phyloP scores from a whole-genome alignment of 2,113 vertebrate genomes.

The Chloebia gouldiae region DNA sequence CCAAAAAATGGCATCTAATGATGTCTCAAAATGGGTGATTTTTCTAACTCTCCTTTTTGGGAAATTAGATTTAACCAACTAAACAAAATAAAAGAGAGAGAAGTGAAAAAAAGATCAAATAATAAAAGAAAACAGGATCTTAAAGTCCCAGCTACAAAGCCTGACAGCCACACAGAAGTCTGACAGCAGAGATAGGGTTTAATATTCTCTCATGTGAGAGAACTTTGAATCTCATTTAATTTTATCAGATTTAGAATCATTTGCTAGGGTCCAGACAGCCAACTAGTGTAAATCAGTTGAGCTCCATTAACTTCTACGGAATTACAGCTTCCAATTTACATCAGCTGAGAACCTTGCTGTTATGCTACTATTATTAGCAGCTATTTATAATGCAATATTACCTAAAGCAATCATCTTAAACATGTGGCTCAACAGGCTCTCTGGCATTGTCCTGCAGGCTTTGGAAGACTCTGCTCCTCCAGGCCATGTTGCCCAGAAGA shows the following conservation, averaged over 20 bases:
- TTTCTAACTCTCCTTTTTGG: neutral
- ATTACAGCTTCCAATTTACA: slow-evolving; percentile 65
- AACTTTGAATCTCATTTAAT: slow-evolving; percentile 66
- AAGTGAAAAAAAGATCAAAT: slow-evolving; percentile 35
- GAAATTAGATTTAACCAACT: neutral
- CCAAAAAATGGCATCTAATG: slow-evolving; percentile 15
- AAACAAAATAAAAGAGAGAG: slow-evolving; percentile 1
- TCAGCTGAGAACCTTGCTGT: slow-evolving; percentile 56
- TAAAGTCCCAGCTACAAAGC: slow-evolving; percentile 30
- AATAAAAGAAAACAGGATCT: slow-evolving; percentile 46
- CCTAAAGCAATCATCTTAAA: slow-evolving; percentile 30
- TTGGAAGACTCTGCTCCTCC: neutral
- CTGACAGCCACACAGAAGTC: slow-evolving; percentile 18
- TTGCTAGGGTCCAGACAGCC: slow-evolving; percentile 55
- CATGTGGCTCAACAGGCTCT: slow-evolving; percentile 36
- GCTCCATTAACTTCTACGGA: slow-evolving; percentile 61
- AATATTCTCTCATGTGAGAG: slow-evolving; percentile 45
- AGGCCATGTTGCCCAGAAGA: neutral
- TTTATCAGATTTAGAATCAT: slow-evolving; percentile 66
- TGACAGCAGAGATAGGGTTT: slow-evolving; percentile 51
- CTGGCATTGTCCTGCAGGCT: neutral
- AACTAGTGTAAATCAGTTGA: slow-evolving; percentile 64
- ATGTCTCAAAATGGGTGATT: neutral
- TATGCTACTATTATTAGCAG: slow-evolving; percentile 49
- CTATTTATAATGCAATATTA: slow-evolving; percentile 59